Conservation (phyloP, 2,113 vertebrate species). For the Egretta garzetta region DNA sequence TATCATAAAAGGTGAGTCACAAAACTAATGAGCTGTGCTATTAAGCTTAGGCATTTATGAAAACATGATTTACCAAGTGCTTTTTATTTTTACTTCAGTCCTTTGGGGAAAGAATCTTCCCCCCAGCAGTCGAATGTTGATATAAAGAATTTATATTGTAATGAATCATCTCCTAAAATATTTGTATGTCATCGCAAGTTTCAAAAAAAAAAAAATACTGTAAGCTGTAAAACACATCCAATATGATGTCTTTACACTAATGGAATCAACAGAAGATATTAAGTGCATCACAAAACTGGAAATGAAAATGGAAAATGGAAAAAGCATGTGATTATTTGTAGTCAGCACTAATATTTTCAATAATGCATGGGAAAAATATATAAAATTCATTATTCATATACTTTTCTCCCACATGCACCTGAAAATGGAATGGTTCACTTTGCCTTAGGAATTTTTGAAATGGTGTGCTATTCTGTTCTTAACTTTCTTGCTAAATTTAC, state of each 20-base stretch:
- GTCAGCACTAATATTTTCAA: slow-evolving; percentile 63
- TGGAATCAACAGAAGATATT: slow-evolving; percentile 15
- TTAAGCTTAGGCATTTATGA: slow-evolving; percentile 1
- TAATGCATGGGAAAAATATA: slow-evolving; percentile 61
- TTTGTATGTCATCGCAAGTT: neutral
- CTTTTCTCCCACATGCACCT: slow-evolving; percentile 41
- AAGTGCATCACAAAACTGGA: slow-evolving; percentile 32
- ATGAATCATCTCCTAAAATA: slow-evolving; percentile 14
- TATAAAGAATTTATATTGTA: neutral
- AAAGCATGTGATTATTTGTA: slow-evolving; percentile 49
- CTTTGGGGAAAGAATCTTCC: neutral
- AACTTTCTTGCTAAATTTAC: slow-evolving; percentile 24
- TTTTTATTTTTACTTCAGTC: neutral
- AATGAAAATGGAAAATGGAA: neutral
- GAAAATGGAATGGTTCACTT: slow-evolving; percentile 36
- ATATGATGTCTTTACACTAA: neutral
- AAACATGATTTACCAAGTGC: neutral
- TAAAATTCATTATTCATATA: slow-evolving; percentile 67
- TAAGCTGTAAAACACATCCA: neutral
- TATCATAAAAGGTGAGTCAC: neutral
- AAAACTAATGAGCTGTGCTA: slow-evolving; percentile 6
- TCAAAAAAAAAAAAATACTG: neutral
- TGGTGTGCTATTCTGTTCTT: neutral
- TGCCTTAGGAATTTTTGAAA: slow-evolving; percentile 41
- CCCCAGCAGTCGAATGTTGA: neutral